These are phyloP conservation scores for Metallyticus violacea DNA, from an alignment of 2,888 invertebrate genomes.

Conservation along the genomic window DNA sequence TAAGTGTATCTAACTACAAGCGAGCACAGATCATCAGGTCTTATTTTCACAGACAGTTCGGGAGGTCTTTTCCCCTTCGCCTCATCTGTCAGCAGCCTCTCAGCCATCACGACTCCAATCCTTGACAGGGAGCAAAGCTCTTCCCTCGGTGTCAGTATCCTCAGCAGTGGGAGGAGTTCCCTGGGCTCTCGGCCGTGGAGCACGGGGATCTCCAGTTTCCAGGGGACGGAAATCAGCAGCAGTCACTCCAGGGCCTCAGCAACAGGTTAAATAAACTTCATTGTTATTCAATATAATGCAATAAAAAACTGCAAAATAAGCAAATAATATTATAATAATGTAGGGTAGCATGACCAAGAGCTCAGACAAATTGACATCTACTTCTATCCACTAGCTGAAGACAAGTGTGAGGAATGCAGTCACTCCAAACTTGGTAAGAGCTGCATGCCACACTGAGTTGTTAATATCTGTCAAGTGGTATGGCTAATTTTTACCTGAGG, in stretches of 20 bases:
- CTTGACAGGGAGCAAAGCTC: conserved; percentile 14
- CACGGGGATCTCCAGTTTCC: conserved; percentile 17
- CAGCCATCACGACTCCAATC: conserved; percentile 23
- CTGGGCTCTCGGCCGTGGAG: conserved; percentile 24
- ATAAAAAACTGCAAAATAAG: no score
- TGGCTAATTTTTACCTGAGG: no score
- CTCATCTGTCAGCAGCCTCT: conserved; percentile 24
- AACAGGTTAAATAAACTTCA: background rate
- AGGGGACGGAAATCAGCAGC: conserved; percentile 21
- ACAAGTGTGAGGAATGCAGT: no score
- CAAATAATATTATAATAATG: no score
- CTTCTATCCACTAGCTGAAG: no score
- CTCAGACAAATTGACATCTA: no score
- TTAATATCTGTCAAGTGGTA: no score
- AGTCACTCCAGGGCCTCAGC: conserved; percentile 1
- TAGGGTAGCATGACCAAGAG: no score
- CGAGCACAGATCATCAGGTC: conserved; percentile 29
- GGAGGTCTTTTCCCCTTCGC: conserved; percentile 46
- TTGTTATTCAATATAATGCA: no score
- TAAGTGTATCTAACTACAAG: background rate
- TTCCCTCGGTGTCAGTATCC: conserved; percentile 7
- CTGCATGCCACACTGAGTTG: no score
- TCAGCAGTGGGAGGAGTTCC: conserved; percentile 16
- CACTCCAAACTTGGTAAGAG: no score
- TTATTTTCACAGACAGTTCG: conserved; percentile 58